Evolutionary conservation across 2,888 invertebrate species (phyloP).

Genomic region (Hyposoter dolosus): DNA sequence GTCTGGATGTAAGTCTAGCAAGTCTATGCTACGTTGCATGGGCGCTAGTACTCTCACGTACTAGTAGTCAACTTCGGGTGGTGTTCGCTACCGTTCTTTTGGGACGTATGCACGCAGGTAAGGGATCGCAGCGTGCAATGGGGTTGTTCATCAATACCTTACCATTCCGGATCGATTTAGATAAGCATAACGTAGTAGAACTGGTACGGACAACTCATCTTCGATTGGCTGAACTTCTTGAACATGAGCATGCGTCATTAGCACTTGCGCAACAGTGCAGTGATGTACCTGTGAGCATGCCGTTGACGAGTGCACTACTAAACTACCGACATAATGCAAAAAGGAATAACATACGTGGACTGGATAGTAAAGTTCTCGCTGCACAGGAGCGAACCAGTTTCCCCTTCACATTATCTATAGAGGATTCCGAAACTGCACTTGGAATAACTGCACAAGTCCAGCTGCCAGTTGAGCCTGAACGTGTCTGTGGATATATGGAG

Average conservation of each 20-base stretch:
- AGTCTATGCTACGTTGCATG: constrained; percentile 28
- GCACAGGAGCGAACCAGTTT: constrained; percentile 5
- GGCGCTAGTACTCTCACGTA: constrained; percentile 15
- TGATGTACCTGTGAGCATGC: neutral
- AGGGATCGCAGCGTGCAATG: constrained; percentile 17
- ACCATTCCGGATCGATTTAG: constrained; percentile 2
- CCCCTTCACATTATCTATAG: constrained; percentile 13
- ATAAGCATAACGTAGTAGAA: neutral
- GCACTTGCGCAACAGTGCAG: constrained; percentile 19
- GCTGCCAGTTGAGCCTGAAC: neutral
- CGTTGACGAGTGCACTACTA: neutral
- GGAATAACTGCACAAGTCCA: constrained; percentile 2
- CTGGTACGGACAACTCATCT: neutral
- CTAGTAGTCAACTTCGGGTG: neutral
- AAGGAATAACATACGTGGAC: neutral
- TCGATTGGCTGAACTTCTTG: constrained; percentile 1
- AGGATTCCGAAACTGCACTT: neutral
- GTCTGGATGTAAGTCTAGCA: constrained; percentile 7
- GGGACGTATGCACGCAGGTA: neutral
- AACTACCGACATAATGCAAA: constrained; percentile 6
- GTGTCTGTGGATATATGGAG: constrained; percentile 18
- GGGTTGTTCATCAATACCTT: constrained; percentile 24
- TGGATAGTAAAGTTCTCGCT: neutral
- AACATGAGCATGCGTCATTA: constrained; percentile 27
- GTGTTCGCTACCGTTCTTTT: constrained; percentile 26